Evolutionary conservation across 1,140 invertebrate species (phyloP).

Genomic region (Drosophila neocordata): DNA sequence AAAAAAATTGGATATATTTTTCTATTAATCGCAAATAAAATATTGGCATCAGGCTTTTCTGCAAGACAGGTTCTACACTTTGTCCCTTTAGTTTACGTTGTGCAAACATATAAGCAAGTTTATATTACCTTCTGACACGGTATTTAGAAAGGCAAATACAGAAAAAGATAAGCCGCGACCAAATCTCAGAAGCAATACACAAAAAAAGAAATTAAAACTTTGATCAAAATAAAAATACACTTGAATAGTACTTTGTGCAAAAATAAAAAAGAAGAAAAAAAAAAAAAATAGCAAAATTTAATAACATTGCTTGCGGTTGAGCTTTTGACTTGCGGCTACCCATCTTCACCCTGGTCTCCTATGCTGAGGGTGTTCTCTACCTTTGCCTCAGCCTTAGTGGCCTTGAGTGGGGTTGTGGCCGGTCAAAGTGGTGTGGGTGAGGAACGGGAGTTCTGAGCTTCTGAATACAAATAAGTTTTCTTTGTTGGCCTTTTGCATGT

Average conservation of each 20-base stretch:
- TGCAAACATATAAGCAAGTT: not conserved
- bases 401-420: constrained; percentile 28
- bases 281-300: constrained; percentile 41
- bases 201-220: constrained; percentile 73
- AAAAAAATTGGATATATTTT: too few relatives aligned
- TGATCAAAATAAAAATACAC: constrained; percentile 54
- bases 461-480: constrained; percentile 71
- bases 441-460: constrained; percentile 23
- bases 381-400: constrained; percentile 8
- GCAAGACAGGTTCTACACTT: too few relatives aligned
- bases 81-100: too few relatives aligned
- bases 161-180: constrained; percentile 50
- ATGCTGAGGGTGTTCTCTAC: not conserved
- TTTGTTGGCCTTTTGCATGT: constrained; percentile 61
- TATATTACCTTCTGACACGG: constrained; percentile 6
- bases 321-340: constrained; percentile 71
- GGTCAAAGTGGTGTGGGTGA: not conserved
- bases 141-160: constrained; percentile 15
- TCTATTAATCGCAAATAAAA: too few relatives aligned
- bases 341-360: not conserved
- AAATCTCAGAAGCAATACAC: constrained; percentile 28
- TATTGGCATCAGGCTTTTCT: too few relatives aligned
- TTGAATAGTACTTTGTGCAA: constrained; percentile 39
- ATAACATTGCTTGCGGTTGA: constrained; percentile 76
- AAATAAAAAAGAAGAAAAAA: not conserved